phyloP scores from a whole-genome alignment of 2,888 invertebrate genomes.

The Folsomia manolachei region DNA sequence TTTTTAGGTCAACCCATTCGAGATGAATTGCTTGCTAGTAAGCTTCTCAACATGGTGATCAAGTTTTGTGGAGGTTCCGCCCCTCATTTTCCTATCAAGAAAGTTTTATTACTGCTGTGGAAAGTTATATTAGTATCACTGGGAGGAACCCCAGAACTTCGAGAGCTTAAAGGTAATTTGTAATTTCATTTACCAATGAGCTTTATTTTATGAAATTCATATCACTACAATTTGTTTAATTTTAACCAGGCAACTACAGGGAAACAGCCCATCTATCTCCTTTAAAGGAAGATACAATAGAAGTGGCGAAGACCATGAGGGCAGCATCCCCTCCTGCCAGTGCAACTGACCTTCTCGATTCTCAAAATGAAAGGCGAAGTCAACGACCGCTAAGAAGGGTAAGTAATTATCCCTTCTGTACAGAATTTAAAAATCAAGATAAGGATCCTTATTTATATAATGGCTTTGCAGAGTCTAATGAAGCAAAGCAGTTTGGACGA shows the following conservation, averaged over 20 bases:
- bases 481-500: slow-evolving; percentile 91
- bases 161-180: slow-evolving; percentile 68
- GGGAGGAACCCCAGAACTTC: slow-evolving; percentile 83
- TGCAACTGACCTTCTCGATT: slow-evolving; percentile 82
- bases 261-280: slow-evolving; percentile 69
- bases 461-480: slow-evolving; percentile 70
- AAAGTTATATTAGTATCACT: slow-evolving; percentile 87
- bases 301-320: slow-evolving; percentile 89
- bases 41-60: slow-evolving; percentile 92
- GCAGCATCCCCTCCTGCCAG: slow-evolving; percentile 93
- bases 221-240: not conserved
- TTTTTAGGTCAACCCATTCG: slow-evolving; percentile 60
- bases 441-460: not conserved
- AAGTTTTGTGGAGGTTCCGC: slow-evolving; percentile 92
- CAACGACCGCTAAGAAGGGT: slow-evolving; percentile 69
- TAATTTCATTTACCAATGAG: not conserved
- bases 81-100: slow-evolving; percentile 98
- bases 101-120: slow-evolving; percentile 91
- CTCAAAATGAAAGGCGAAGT: slow-evolving; percentile 74
- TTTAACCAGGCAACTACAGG: slow-evolving; percentile 52
- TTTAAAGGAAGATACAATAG: slow-evolving; percentile 86
- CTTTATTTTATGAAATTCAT: not conserved
- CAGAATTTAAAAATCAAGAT: not conserved
- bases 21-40: slow-evolving; percentile 82
- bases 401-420: slow-evolving; percentile 44